These are phyloP conservation scores for Alectoris magna DNA, from an alignment of 2,797 vertebrate species.

Conservation along the genomic window DNA sequence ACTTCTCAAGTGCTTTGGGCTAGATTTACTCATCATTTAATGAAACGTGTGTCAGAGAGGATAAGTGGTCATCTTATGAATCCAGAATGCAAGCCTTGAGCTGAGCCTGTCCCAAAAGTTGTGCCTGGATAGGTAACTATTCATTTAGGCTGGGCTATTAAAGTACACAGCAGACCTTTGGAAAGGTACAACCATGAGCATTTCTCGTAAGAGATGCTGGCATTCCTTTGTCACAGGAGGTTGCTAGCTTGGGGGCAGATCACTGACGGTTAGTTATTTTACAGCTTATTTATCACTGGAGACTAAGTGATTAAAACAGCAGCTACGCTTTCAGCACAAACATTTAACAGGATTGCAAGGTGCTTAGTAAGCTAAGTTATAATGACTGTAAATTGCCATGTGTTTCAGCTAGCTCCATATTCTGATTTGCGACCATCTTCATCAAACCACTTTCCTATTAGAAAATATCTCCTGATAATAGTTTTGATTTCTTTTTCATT, in stretches of 20 bases:
- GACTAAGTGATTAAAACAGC: background rate
- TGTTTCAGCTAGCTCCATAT: background rate
- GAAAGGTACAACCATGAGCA: background rate
- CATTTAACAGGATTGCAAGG: background rate
- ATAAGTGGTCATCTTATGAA: background rate
- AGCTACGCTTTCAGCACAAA: background rate
- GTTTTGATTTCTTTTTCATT: background rate
- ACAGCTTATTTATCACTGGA: background rate
- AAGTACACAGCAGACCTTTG: background rate
- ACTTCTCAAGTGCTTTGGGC: slow-evolving; percentile 8
- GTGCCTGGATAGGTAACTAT: background rate
- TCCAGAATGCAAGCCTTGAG: background rate
- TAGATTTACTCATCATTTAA: slow-evolving; percentile 34
- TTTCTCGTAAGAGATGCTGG: background rate
- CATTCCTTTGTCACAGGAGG: background rate
- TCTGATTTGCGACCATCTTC: background rate
- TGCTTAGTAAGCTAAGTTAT: background rate
- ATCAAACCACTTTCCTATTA: background rate
- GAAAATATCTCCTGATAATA: background rate
- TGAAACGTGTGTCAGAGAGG: background rate
- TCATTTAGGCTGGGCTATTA: background rate
- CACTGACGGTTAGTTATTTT: background rate
- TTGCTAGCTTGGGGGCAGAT: background rate
- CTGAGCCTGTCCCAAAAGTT: background rate
- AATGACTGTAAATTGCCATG: background rate